phyloP scores from a whole-genome alignment of 2,888 invertebrate species.

The Scrobipalpa costella region DNA sequence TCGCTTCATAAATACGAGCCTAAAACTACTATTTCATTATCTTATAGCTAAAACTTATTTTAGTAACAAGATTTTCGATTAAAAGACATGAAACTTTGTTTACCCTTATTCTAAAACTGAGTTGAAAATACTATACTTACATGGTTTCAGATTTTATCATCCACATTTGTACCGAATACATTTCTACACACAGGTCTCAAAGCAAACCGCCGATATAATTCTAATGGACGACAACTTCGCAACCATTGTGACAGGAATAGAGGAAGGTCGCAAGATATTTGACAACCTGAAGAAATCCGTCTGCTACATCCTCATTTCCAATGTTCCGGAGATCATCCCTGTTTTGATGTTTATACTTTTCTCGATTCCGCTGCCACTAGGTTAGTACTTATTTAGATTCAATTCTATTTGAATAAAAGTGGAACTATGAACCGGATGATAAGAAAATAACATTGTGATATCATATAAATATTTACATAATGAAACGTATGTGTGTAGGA shows the following conservation, averaged over 20 bases:
- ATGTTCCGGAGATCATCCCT: conserved; percentile 91
- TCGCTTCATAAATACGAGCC: no score
- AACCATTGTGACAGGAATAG: conserved; percentile 92
- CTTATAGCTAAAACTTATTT: no score
- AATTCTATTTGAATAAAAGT: neutral
- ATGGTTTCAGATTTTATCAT: no score
- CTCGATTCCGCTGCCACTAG: conserved; percentile 84
- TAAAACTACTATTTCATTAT: no score
- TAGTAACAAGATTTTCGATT: no score
- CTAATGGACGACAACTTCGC: conserved; percentile 94
- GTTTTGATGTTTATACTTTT: conserved; percentile 88
- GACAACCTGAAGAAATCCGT: conserved; percentile 93
- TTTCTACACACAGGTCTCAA: conserved; percentile 77
- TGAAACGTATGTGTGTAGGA: no score
- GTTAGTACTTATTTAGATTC: neutral
- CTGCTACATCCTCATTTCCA: conserved; percentile 90
- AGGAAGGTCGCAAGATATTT: conserved; percentile 91
- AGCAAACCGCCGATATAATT: conserved; percentile 95
- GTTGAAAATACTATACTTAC: no score
- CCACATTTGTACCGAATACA: neutral
- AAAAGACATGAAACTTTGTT: no score
- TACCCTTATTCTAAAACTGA: no score
- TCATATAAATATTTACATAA: no score
- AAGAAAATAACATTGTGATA: no score
- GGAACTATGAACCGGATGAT: neutral